Percentiles rank a stretch among this genome's conserved stretches.
These are phyloP conservation scores for Gonioctena quinquepunctata DNA, from an alignment of 1,140 invertebrate genomes.

Conservation along the genomic window DNA sequence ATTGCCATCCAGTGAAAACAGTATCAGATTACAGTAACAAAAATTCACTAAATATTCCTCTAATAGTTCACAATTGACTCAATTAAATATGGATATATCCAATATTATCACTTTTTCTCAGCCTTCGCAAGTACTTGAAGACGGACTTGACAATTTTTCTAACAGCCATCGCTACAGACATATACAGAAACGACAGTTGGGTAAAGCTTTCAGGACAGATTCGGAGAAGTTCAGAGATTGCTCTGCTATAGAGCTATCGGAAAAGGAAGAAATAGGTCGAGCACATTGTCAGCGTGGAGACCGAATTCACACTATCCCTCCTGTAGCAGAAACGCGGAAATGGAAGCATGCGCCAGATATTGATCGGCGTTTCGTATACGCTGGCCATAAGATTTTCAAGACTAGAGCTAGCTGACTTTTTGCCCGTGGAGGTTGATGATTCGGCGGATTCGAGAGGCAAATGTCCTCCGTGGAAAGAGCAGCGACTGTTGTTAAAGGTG, in stretches of 20 bases:
- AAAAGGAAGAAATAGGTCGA: background rate
- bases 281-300: background rate
- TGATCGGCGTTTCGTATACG: background rate
- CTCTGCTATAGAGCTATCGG: background rate
- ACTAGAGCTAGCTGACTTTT: background rate
- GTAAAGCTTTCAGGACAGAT: background rate
- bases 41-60: too few relatives aligned
- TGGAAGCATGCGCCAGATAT: slow-evolving; percentile 16
- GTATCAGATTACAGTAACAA: too few relatives aligned
- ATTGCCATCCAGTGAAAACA: too few relatives aligned
- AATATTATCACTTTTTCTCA: background rate
- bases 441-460: background rate
- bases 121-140: background rate
- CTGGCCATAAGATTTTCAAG: background rate
- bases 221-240: background rate
- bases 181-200: background rate
- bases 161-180: background rate
- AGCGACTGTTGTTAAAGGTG: too few relatives aligned
- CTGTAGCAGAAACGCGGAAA: background rate
- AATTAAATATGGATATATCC: background rate
- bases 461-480: background rate
- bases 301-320: background rate
- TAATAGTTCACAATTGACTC: too few relatives aligned
- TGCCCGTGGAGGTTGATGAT: background rate
- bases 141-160: slow-evolving; percentile 8